Conservation (phyloP, 2,888 invertebrate species). For the Chalcis sispes region DNA sequence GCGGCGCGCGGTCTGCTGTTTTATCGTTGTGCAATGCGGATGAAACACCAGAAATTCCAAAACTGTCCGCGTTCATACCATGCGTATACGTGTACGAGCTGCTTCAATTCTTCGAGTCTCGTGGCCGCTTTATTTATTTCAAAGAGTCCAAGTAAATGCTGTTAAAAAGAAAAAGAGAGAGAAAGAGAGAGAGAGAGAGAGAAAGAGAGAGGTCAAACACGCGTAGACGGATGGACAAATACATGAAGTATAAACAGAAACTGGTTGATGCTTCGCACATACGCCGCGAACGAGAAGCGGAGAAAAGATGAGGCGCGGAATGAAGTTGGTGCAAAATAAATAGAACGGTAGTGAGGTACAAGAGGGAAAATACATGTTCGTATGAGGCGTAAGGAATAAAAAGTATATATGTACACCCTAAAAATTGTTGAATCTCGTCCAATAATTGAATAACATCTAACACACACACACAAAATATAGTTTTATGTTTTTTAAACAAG, state of each 20-base stretch:
- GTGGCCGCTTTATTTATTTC: too few species aligned
- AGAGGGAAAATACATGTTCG: conserved; percentile 24
- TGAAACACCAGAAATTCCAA: conserved; percentile 14
- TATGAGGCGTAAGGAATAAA: conserved; percentile 6
- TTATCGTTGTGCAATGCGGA: conserved; percentile 41
- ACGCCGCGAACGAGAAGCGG: not conserved
- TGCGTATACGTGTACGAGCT: not conserved
- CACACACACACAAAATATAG: too few species aligned
- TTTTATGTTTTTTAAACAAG: not conserved
- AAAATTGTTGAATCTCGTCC: conserved; percentile 37
- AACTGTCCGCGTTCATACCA: conserved; percentile 20
- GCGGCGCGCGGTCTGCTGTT: not conserved
- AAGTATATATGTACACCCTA: not conserved
- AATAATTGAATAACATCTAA: conserved; percentile 37
- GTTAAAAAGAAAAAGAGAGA: conserved; percentile 52
- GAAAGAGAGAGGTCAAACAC: not conserved
- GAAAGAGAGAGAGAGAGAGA: conserved; percentile 32
- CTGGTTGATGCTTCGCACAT: conserved; percentile 10
- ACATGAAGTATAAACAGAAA: conserved; percentile 26
- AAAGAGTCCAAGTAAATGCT: not conserved
- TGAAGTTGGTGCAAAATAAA: conserved; percentile 42
- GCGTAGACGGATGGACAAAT: conserved; percentile 13
- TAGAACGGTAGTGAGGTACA: conserved; percentile 26
- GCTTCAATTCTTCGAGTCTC: not conserved
- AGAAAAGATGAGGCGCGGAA: conserved; percentile 23